Evolutionary conservation across 2,888 invertebrate genomes (phyloP), one percentile per base, ranked within the genome.

Genomic region (Melipona beecheii): DNA sequence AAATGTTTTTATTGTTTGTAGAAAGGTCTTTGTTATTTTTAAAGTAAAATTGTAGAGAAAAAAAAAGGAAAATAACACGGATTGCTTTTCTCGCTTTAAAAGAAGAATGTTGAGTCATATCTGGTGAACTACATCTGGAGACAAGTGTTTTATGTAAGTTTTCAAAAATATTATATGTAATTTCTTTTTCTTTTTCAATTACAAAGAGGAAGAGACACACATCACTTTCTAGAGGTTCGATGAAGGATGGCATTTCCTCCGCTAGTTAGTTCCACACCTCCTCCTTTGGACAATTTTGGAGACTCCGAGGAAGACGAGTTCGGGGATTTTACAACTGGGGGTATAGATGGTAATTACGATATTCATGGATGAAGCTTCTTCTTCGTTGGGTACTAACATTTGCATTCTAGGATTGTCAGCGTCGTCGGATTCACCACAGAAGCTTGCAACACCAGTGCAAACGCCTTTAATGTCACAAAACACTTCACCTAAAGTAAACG

Each of bases 231-330:
- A 79, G 78, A 76, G 74, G 60, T 62, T 24, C 43, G 36, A 49
- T 56, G 62, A 84, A 87, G 68, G 31, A 96, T 96, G 96, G 96
- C 96, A 92, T 96, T 96, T 93, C 96, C 96, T 93, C 96, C 96
- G 85, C 95, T 96, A 89, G 96, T 96, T 90, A 96, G 96, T 90
- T 96, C 96, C 81, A 96, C 96, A 90, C 96, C 96, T 91, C 96
- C 96, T 85, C 96, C 96, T 82, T 95, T 96, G 81, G 96, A 96
- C 87, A 96, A 96, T 91, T 91, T 93, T 78, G 94, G 94, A 36
- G 95, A 95, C 81, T 93, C 94, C 2, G 96, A 96, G 83, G 96
- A 96, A 83, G 96, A 96, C 92, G 96, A 96, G 76, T 94, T 94
- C 73, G 94, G 94, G 19, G 94, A 94, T 81, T 94, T 93, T 72